Evolutionary conservation across 2,888 invertebrate species (phyloP).

Genomic region (Ellobium chinense): DNA sequence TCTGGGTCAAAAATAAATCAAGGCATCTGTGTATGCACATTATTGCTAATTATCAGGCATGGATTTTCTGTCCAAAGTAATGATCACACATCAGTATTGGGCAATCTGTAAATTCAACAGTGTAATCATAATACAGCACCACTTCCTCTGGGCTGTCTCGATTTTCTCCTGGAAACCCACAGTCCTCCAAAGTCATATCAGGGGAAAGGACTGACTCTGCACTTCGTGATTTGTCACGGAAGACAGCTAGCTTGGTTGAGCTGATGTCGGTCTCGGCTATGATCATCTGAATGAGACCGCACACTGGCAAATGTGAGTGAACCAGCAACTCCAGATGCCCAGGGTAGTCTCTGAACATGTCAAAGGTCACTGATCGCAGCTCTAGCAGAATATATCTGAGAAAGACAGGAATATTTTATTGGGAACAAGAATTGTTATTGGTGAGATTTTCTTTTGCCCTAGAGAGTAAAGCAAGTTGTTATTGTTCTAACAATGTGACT

Average conservation of each 20-base stretch:
- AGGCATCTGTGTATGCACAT: too few species aligned
- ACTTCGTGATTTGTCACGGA: constrained; percentile 68
- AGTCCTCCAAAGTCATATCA: constrained; percentile 68
- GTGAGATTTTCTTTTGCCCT: too few species aligned
- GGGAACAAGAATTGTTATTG: too few species aligned
- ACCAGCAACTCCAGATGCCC: constrained; percentile 71
- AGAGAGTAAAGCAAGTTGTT: too few species aligned
- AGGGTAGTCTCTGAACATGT: constrained; percentile 68
- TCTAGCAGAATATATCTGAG: constrained; percentile 51
- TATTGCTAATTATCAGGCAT: not conserved
- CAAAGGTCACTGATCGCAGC: constrained; percentile 73
- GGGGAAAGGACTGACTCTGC: constrained; percentile 65
- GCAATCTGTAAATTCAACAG: constrained; percentile 75
- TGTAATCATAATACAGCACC: constrained; percentile 74
- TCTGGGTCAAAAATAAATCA: too few species aligned
- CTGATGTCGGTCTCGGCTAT: constrained; percentile 65
- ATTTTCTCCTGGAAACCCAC: constrained; percentile 68
- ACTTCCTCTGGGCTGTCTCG: constrained; percentile 69
- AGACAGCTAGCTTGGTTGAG: constrained; percentile 72
- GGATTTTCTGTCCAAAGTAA: constrained; percentile 70
- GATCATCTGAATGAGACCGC: constrained; percentile 69
- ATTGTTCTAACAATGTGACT: too few species aligned
- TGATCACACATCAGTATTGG: constrained; percentile 75
- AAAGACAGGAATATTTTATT: too few species aligned
- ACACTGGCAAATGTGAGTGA: constrained; percentile 70